Evolutionary conservation across 2,888 invertebrate species (phyloP).

Genomic region (Dione juno): DNA sequence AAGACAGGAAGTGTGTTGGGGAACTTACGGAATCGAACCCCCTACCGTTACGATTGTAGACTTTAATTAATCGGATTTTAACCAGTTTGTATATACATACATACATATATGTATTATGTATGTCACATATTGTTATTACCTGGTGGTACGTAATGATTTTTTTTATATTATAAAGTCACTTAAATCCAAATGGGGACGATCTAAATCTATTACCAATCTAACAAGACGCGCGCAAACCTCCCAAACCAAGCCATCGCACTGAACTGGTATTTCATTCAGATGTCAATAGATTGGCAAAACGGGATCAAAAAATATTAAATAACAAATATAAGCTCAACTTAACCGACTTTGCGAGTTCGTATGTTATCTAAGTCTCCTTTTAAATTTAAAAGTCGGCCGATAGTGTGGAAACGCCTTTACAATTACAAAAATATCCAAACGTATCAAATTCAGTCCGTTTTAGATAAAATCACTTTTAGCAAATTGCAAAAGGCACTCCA

Average conservation of each 20-base stretch:
- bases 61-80: not conserved
- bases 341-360: constrained; percentile 44
- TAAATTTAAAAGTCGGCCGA: not conserved
- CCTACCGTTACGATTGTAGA: constrained; percentile 9
- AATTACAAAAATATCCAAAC: constrained; percentile 63
- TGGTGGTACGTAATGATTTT: not conserved
- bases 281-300: constrained; percentile 53
- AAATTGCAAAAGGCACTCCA: constrained; percentile 75
- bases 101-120: too few species aligned
- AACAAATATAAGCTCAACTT: constrained; percentile 69
- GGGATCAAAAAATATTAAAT: constrained; percentile 52
- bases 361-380: constrained; percentile 46
- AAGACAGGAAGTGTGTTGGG: constrained; percentile 55
- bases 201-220: constrained; percentile 14
- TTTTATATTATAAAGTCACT: not conserved
- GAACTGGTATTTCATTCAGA: constrained; percentile 47
- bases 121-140: too few species aligned
- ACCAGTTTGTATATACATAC: not conserved
- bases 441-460: constrained; percentile 71
- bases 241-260: constrained; percentile 53
- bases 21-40: constrained; percentile 1
- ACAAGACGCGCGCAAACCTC: constrained; percentile 25
- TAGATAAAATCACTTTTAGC: constrained; percentile 60
- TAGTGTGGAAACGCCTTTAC: constrained; percentile 47
- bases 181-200: not conserved